phyloP scores from a whole-genome alignment of 1,140 invertebrate species.

The Achroia grisella region DNA sequence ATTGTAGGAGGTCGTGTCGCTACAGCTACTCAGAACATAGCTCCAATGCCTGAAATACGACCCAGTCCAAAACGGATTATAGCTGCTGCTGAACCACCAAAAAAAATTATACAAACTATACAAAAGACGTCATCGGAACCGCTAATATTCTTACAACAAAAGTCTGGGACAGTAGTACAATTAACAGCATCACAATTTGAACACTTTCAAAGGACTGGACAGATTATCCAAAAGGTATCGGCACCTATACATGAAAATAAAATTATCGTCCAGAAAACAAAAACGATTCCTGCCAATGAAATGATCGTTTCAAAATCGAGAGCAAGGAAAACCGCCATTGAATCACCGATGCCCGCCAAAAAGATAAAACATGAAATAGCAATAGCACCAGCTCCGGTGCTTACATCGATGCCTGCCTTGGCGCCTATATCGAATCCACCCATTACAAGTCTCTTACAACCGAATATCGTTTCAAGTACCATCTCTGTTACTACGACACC shows the following conservation, averaged over 20 bases:
- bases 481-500: slow-evolving; percentile 18
- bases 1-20: slow-evolving; percentile 54
- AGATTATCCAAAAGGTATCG: slow-evolving; percentile 54
- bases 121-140: slow-evolving; percentile 51
- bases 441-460: slow-evolving; percentile 28
- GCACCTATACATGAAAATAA: slow-evolving; percentile 39
- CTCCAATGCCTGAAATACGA: slow-evolving; percentile 52
- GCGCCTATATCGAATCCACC: slow-evolving; percentile 6
- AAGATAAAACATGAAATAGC: slow-evolving; percentile 52
- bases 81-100: slow-evolving; percentile 31
- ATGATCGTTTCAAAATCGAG: slow-evolving; percentile 38
- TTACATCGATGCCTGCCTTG: slow-evolving; percentile 17
- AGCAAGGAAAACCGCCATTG: slow-evolving; percentile 29
- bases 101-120: slow-evolving; percentile 48
- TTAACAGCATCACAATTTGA: slow-evolving; percentile 67
- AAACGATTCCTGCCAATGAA: slow-evolving; percentile 28
- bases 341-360: slow-evolving; percentile 38
- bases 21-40: slow-evolving; percentile 58
- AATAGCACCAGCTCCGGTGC: slow-evolving; percentile 21
- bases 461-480: slow-evolving; percentile 22
- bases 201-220: slow-evolving; percentile 64
- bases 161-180: slow-evolving; percentile 62
- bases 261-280: slow-evolving; percentile 56
- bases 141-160: slow-evolving; percentile 60
- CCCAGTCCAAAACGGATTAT: slow-evolving; percentile 45